A percentile compares a stretch with the other conserved stretches of the same genome.
phyloP scores from a whole-genome alignment of 2,888 invertebrate species.

The Mythimna ferrago region DNA sequence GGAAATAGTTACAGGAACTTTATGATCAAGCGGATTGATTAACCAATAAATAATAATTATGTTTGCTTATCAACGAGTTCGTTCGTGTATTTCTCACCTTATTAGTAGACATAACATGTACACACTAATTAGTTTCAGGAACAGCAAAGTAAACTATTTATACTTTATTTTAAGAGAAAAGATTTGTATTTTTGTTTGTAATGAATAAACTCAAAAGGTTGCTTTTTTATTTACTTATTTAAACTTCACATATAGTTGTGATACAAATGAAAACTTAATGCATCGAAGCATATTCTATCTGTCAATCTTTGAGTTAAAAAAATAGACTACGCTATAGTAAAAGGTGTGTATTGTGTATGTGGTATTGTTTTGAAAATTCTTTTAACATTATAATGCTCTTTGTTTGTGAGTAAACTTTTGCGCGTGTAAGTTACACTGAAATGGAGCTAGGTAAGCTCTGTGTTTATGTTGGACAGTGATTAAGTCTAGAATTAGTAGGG shows the following conservation, averaged over 20 bases:
- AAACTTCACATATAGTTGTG: too few species aligned
- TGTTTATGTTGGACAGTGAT: constrained; percentile 12
- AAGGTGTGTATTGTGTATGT: too few species aligned
- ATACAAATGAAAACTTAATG: too few species aligned
- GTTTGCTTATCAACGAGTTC: neutral
- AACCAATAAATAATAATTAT: constrained; percentile 8
- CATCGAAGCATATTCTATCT: too few species aligned
- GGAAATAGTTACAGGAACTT: constrained; percentile 20
- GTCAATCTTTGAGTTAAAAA: too few species aligned
- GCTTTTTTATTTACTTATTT: too few species aligned
- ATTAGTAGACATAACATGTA: neutral
- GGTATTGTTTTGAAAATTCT: too few species aligned
- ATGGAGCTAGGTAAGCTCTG: constrained; percentile 3
- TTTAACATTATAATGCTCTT: neutral
- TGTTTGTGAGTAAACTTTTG: constrained; percentile 42
- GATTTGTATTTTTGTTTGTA: too few species aligned
- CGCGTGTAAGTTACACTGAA: constrained; percentile 18
- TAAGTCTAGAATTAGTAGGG: constrained; percentile 5
- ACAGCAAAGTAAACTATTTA: neutral
- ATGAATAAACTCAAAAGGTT: too few species aligned
- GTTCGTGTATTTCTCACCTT: neutral
- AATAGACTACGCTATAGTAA: too few species aligned
- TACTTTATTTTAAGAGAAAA: neutral
- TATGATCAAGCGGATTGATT: neutral
- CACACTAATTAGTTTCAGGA: neutral